phyloP scores from a whole-genome alignment of 2,113 vertebrate species.

The Dicrurus megarhynchus region DNA sequence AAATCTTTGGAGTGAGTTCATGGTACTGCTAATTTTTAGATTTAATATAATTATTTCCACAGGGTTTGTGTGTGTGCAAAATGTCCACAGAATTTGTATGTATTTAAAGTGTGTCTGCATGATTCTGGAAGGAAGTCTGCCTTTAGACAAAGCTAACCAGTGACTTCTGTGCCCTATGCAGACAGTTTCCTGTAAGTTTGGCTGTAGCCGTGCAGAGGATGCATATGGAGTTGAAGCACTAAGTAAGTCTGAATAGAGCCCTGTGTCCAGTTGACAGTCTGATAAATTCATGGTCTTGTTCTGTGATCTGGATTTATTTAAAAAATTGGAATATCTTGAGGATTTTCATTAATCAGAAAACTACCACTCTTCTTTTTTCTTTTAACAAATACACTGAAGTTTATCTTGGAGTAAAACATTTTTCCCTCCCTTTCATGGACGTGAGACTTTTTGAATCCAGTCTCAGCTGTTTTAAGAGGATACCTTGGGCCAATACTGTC shows the following conservation, averaged over 20 bases:
- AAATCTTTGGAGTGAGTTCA: neutral
- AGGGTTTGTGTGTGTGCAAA: neutral
- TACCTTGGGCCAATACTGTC: neutral
- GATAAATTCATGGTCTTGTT: neutral
- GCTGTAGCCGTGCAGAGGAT: conserved; percentile 61
- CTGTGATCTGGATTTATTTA: neutral
- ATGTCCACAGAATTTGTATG: neutral
- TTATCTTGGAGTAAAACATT: neutral
- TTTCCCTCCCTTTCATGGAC: neutral
- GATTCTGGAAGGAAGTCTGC: neutral
- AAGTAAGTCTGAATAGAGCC: conserved; percentile 39
- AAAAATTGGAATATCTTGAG: neutral
- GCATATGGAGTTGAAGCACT: conserved; percentile 56
- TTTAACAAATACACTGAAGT: neutral
- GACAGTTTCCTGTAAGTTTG: conserved; percentile 62
- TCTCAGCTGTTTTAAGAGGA: neutral
- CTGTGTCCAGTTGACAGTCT: neutral
- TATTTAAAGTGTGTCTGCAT: neutral
- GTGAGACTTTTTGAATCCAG: neutral
- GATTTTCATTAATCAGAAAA: neutral
- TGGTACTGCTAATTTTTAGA: neutral
- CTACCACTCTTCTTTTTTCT: neutral
- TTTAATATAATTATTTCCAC: neutral
- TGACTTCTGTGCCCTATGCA: conserved; percentile 13
- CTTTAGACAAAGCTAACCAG: conserved; percentile 5